Base-by-base conservation (phyloP, 2,888 invertebrate species). In the Leistus spinibarbis region DNA sequence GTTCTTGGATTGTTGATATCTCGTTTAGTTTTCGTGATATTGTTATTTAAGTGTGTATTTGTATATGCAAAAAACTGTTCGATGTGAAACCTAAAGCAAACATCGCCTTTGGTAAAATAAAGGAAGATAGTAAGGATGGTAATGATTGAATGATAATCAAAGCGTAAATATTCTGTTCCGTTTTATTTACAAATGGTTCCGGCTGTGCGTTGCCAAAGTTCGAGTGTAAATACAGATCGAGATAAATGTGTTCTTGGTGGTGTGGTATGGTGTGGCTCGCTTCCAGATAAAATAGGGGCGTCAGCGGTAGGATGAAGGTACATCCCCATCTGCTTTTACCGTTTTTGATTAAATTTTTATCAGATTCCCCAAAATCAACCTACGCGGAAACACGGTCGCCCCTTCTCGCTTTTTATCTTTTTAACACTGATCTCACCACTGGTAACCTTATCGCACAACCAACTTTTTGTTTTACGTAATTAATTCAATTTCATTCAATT, bases 281-380 rank as follows among this genome's bases (percentile, higher is more conserved):
- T 60, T 60, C 60, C 60, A 60, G 17, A 60, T 60, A 13, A 60
- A 60, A 17, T 16, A 5, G 60, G 4, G 19, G 60, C 60, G 2
- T 7, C 10, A 1, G 40, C 40, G 40, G 13, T 40, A 40, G 40
- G 40, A 10, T n/a, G n/a, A n/a, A n/a, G n/a, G 13, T 13, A 60
- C 22, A 10, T 20, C 20, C 13, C 60, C 60, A 19, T 60, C 17
- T 16, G 60, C 60, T 60, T 40, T 60, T 60, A 60, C 60, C 60
- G 60, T 19, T 60, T 60, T 60, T 60, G 60, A 60, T 60, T 60
- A 60, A 60, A 60, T 10, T 60, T 60, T 60, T 60, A 60, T 60
- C 60, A 60, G n/a, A 60, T 17, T 60, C 60, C 17, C 22, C 20
- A 60, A 16, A 60, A 19, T 60, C 17, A 60, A 16, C 60, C 22